Evolutionary conservation across 1,140 invertebrate genomes (phyloP), one percentile per base, ranked within the genome.

Genomic region (Zophobas atratus): DNA sequence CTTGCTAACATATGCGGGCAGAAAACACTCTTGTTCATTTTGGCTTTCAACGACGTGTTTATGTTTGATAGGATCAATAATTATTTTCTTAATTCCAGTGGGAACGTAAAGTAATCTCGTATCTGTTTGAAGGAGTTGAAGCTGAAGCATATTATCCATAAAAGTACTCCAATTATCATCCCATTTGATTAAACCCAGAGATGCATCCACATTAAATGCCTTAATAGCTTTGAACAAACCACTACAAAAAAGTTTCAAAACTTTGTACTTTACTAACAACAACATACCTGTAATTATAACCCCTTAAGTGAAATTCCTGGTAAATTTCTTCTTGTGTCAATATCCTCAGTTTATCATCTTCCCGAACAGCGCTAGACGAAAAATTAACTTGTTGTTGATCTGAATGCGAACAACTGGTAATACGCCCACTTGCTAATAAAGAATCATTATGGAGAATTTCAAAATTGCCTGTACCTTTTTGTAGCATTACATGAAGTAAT

Each of bases 81-180:
- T 89, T 0, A 98, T 82, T 76, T 92, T 94, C 55, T 92, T 89
- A 49, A 99, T 95, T 79, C 93, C 92, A 0, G 95, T 98, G 1
- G 97, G 97, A 0, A 98, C 91, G 82, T 92, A 92, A 0, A 98
- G 89, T 20, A 91, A 89, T 75, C 94, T 87, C 0, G 92, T 92
- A 80, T 96, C 93, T 8, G 90, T 86, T 38, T 90, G 90, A 1
- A 98, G 82, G 56, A 98, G 92, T 76, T 93, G 91, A 77, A 97
- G 91, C 84, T 99, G 97, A 6, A 99, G 87, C 20, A 20, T 20
- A 20, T 20, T 20, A 20, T 20, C 20, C 20, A 20, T 20, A 20
- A 97, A 98, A 0, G 95, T 91, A 0, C 97, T 92, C 95, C 96
- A 98, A 86, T 97, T 97, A 81, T 93, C 84, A 4, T 87, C 86